These are phyloP conservation scores for Poecilobothrus nobilitatus DNA, from an alignment of 2,888 invertebrate genomes.

Conservation along the genomic window DNA sequence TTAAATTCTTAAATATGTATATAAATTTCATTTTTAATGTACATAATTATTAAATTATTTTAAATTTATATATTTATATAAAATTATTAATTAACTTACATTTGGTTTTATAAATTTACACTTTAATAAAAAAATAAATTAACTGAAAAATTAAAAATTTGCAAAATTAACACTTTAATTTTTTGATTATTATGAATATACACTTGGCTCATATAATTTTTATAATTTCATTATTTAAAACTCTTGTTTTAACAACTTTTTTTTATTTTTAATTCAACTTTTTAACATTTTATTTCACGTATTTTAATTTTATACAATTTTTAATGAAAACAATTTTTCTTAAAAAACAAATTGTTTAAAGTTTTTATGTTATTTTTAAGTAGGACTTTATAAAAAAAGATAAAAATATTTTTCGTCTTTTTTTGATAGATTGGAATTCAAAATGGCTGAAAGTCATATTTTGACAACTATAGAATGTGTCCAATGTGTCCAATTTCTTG, in stretches of 20 bases:
- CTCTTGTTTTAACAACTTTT: neutral
- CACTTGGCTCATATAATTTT: no score
- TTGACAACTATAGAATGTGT: neutral
- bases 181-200: no score
- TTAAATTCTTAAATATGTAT: no score
- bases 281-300: neutral
- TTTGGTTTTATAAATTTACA: no score
- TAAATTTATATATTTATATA: no score
- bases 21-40: no score
- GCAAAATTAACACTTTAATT: no score
- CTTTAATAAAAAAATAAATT: no score
- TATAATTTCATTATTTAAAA: neutral
- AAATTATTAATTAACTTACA: no score
- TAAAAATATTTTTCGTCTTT: conserved; percentile 3
- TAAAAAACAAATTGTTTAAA: neutral
- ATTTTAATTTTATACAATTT: neutral
- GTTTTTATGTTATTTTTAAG: neutral
- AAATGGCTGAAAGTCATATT: neutral
- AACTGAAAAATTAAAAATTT: no score
- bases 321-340: neutral
- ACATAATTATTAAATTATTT: no score
- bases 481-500: no score
- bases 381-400: conserved; percentile 1
- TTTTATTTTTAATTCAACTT: neutral
- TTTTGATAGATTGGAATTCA: conserved; percentile 4